Evolutionary conservation across 2,113 vertebrate species (phyloP).

Genomic region (Pogonocichla stellata): DNA sequence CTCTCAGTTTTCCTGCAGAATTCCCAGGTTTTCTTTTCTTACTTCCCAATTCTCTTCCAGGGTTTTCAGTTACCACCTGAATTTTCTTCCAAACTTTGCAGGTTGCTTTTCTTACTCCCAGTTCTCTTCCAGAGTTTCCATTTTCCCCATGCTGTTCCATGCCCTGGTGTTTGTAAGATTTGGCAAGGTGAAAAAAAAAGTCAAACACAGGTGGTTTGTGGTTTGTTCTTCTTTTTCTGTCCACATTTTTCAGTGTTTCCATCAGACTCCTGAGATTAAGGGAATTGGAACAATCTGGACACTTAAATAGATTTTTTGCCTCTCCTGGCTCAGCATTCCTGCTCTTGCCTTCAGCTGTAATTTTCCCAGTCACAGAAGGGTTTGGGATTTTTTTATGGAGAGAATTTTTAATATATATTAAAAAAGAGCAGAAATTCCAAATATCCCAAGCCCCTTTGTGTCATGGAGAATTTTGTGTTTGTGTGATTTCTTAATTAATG

Average conservation of each 20-base stretch:
- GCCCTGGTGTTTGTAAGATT: neutral
- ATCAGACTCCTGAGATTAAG: neutral
- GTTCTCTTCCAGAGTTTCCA: neutral
- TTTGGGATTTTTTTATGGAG: neutral
- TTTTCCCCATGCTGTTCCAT: rapidly evolving
- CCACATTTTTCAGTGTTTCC: neutral
- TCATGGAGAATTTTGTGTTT: neutral
- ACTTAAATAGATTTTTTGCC: neutral
- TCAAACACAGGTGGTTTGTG: neutral
- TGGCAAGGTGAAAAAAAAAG: neutral
- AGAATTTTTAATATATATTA: neutral
- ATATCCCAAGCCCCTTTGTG: neutral
- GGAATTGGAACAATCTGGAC: neutral
- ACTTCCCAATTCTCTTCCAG: neutral
- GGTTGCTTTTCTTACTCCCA: neutral
- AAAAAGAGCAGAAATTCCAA: neutral
- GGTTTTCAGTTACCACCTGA: neutral
- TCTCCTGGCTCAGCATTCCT: neutral
- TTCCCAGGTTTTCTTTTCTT: neutral
- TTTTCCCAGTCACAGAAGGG: neutral
- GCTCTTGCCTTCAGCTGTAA: neutral
- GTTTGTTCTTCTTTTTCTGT: neutral
- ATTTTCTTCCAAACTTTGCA: no score
- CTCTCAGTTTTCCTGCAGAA: neutral
- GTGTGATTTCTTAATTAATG: neutral